These are phyloP conservation scores for Phasianus colchicus DNA, from an alignment of 2,113 vertebrate genomes.

Conservation along the genomic window DNA sequence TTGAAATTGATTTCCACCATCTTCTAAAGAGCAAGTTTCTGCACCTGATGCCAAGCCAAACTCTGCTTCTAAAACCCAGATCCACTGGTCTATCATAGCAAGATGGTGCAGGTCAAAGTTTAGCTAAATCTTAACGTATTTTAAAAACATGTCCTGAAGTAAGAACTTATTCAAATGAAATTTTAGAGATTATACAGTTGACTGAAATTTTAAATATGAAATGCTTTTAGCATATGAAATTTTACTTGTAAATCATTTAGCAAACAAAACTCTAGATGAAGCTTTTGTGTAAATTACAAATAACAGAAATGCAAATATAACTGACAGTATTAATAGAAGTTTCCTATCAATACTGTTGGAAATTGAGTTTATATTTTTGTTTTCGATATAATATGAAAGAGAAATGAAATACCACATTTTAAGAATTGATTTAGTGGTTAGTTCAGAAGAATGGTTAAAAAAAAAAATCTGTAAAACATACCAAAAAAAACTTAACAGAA, in stretches of 20 bases:
- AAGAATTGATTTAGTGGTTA: background rate
- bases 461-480: background rate
- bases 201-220: background rate
- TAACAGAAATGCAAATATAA: background rate
- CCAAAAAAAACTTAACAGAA: fast-evolving
- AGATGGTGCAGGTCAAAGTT: background rate
- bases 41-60: background rate
- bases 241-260: background rate
- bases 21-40: background rate
- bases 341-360: background rate
- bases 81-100: fast-evolving
- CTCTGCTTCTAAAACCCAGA: background rate
- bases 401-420: background rate
- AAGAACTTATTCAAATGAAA: background rate
- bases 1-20: background rate
- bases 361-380: background rate
- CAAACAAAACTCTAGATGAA: background rate
- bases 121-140: background rate
- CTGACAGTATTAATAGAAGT: background rate
- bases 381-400: background rate
- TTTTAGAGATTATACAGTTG: background rate
- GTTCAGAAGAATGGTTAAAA: background rate
- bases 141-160: background rate
- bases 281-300: background rate
- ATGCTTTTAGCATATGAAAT: background rate